These are phyloP conservation scores for Euplagia quadripunctaria DNA, from an alignment of 2,888 invertebrate genomes.

Conservation along the genomic window DNA sequence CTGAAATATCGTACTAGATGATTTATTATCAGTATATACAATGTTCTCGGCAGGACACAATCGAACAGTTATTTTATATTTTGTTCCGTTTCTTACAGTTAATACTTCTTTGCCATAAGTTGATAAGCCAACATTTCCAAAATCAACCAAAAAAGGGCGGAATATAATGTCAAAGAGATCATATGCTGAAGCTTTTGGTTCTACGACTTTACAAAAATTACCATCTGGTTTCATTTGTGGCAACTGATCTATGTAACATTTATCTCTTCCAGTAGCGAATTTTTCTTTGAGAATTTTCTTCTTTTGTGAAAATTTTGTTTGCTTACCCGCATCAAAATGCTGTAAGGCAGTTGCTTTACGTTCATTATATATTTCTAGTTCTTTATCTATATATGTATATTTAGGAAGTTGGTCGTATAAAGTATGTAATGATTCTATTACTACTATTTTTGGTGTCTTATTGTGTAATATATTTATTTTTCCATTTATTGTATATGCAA, in stretches of 20 bases:
- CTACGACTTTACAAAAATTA: constrained; percentile 63
- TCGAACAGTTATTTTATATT: constrained; percentile 62
- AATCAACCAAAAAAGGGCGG: constrained; percentile 68
- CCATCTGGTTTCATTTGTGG: constrained; percentile 33
- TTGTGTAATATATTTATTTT: constrained; percentile 64
- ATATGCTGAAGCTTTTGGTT: constrained; percentile 57
- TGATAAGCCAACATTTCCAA: constrained; percentile 72
- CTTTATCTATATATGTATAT: constrained; percentile 68
- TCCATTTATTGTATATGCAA: constrained; percentile 63
- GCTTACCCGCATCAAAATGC: constrained; percentile 63
- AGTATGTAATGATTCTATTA: constrained; percentile 74
- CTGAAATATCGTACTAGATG: constrained; percentile 55
- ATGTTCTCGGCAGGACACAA: constrained; percentile 64
- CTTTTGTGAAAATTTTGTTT: constrained; percentile 41
- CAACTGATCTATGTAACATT: constrained; percentile 54
- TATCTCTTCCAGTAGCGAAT: constrained; percentile 57
- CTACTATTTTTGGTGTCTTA: constrained; percentile 51
- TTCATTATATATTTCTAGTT: constrained; percentile 33
- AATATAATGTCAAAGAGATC: constrained; percentile 69
- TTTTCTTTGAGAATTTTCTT: constrained; percentile 57
- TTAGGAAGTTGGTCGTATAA: constrained; percentile 63
- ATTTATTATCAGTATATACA: constrained; percentile 66
- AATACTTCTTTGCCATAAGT: constrained; percentile 68
- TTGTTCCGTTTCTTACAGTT: constrained; percentile 71
- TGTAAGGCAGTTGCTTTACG: constrained; percentile 56